Percentiles rank a stretch among this genome's conserved stretches.
These are phyloP conservation scores for Melanostigma gelatinosum DNA, from an alignment of 2,113 vertebrate genomes.

Conservation along the genomic window DNA sequence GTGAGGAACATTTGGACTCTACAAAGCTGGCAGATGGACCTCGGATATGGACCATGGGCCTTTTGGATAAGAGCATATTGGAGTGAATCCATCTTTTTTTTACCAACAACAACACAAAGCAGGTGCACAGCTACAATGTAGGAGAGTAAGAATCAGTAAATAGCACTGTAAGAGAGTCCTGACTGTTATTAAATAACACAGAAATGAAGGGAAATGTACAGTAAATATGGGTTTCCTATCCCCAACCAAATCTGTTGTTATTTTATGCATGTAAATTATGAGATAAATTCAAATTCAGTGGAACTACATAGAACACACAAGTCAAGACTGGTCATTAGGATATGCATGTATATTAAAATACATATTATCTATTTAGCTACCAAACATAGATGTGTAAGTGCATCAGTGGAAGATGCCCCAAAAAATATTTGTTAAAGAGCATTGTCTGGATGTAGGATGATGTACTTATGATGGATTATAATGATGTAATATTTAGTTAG, in stretches of 20 bases:
- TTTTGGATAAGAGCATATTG: constrained; percentile 44
- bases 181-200: background rate
- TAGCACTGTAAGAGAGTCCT: background rate
- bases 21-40: constrained; percentile 66
- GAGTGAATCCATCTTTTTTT: constrained; percentile 52
- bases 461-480: background rate
- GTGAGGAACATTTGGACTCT: constrained; percentile 59
- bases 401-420: background rate
- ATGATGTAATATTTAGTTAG: background rate
- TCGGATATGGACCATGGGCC: constrained; percentile 18
- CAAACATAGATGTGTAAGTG: background rate
- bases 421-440: background rate
- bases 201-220: background rate
- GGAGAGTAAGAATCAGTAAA: background rate
- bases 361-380: background rate
- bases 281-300: background rate
- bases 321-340: background rate
- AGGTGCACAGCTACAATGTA: constrained; percentile 10
- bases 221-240: background rate
- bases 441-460: background rate
- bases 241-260: background rate
- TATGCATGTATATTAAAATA: background rate
- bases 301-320: background rate
- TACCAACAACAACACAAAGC: constrained; percentile 39
- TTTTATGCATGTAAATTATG: background rate